These are phyloP conservation scores for Yponomeuta plumbellus DNA, from an alignment of 2,888 invertebrate species.

Conservation along the genomic window DNA sequence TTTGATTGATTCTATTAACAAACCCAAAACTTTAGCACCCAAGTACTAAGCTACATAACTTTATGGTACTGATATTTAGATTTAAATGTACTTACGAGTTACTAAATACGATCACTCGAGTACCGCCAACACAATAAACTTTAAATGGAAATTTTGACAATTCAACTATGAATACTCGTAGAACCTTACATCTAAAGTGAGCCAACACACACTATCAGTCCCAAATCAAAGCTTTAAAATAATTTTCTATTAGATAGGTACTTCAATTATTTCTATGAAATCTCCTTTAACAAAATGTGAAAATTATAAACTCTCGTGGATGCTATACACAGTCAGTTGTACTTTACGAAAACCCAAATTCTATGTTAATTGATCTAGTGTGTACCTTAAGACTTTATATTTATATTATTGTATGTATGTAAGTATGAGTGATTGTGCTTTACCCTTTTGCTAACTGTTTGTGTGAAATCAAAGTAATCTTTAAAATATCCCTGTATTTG, in stretches of 20 bases:
- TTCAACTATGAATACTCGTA: slow-evolving; percentile 32
- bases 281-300: too few species aligned
- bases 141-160: slow-evolving; percentile 32
- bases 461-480: slow-evolving; percentile 41
- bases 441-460: neutral
- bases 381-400: neutral
- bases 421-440: neutral
- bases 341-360: neutral
- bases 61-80: slow-evolving; percentile 12
- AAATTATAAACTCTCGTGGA: neutral
- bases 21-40: slow-evolving; percentile 8
- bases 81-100: slow-evolving; percentile 4
- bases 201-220: slow-evolving; percentile 65
- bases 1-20: neutral
- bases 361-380: neutral
- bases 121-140: slow-evolving; percentile 47
- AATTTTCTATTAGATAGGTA: slow-evolving; percentile 9
- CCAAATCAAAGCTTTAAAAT: slow-evolving; percentile 72
- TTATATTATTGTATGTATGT: neutral
- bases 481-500: slow-evolving; percentile 74
- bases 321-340: neutral
- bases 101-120: slow-evolving; percentile 28
- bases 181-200: slow-evolving; percentile 52
- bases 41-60: neutral
- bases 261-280: slow-evolving; percentile 11